Conservation (phyloP, 2,888 invertebrate species). For the Leucophenga montana region DNA sequence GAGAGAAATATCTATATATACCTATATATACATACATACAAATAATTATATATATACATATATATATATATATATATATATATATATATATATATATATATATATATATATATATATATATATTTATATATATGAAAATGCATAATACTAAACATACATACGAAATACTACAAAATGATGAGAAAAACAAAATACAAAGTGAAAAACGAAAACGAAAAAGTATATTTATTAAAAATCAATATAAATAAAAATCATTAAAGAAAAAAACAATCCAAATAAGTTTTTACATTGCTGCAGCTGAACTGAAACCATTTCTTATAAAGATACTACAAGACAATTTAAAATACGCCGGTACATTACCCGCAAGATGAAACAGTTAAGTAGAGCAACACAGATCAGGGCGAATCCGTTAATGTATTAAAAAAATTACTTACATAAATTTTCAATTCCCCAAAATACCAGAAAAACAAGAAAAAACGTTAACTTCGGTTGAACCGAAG, state of each 20-base stretch:
- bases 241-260: slow-evolving; percentile 33
- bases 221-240: slow-evolving; percentile 35
- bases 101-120: slow-evolving; percentile 25
- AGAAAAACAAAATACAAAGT: neutral
- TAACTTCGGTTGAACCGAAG: too few species aligned
- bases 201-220: slow-evolving; percentile 24
- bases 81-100: slow-evolving; percentile 28
- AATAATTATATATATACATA: slow-evolving; percentile 17
- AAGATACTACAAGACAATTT: too few species aligned
- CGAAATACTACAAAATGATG: slow-evolving; percentile 22
- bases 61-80: slow-evolving; percentile 14
- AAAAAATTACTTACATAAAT: too few species aligned
- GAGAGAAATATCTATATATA: slow-evolving; percentile 29
- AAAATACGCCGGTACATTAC: too few species aligned
- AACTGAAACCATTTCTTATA: too few species aligned
- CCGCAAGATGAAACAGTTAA: too few species aligned
- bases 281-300: too few species aligned
- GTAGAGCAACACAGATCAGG: too few species aligned
- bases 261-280: slow-evolving; percentile 40
- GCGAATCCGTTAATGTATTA: too few species aligned
- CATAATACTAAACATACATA: slow-evolving; percentile 9
- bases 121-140: slow-evolving; percentile 4
- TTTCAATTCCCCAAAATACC: too few species aligned
- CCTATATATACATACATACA: slow-evolving; percentile 26
- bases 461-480: too few species aligned